phyloP scores from a whole-genome alignment of 2,797 vertebrate species.

The Fundulus diaphanus region DNA sequence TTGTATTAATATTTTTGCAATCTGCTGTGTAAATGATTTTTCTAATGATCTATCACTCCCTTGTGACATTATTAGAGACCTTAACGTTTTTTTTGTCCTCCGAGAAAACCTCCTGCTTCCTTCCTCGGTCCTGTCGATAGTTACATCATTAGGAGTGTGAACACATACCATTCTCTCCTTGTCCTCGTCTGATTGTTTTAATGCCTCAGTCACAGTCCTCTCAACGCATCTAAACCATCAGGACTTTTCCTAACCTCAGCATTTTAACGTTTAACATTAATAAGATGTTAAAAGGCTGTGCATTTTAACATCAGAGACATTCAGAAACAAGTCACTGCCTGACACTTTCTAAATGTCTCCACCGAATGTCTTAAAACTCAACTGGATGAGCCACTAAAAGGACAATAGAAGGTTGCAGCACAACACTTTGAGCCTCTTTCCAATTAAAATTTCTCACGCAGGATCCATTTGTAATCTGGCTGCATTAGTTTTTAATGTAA shows the following conservation, averaged over 20 bases:
- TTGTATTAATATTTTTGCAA: neutral
- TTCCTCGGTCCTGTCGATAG: neutral
- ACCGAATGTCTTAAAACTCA: conserved; percentile 16
- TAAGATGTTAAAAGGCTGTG: neutral
- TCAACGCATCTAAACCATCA: neutral
- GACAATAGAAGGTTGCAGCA: conserved; percentile 14
- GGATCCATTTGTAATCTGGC: conserved; percentile 48
- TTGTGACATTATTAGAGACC: neutral
- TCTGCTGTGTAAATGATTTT: neutral
- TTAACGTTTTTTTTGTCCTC: neutral
- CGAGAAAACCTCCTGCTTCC: neutral
- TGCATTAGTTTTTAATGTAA: conserved; percentile 42
- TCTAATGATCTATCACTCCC: neutral
- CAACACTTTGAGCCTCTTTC: conserved; percentile 29
- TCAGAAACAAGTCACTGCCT: conserved; percentile 5
- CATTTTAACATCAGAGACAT: too few relatives aligned
- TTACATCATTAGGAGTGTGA: neutral
- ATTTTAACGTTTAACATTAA: conserved; percentile 20
- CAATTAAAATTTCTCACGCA: conserved; percentile 36
- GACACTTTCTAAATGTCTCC: conserved; percentile 32
- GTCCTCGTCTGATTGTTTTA: neutral
- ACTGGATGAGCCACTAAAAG: conserved; percentile 6
- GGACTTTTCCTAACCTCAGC: conserved; percentile 22
- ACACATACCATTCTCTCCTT: neutral
- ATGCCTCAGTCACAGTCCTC: neutral